Evolutionary conservation across 2,797 vertebrate species (phyloP).

Genomic region (Enteromius afrohamiltoni): DNA sequence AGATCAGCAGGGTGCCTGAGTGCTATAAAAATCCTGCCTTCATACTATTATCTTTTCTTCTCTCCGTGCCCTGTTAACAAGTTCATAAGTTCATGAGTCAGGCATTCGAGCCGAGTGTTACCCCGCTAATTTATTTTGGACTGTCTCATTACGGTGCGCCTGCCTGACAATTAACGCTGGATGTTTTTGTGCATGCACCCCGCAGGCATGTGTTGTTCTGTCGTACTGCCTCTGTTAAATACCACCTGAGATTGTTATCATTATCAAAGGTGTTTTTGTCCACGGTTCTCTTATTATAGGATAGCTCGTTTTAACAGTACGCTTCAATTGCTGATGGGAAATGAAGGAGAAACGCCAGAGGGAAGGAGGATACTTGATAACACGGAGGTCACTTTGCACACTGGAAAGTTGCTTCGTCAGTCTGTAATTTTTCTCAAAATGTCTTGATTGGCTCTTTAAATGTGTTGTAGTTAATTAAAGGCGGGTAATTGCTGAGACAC

Average conservation of each 20-base stretch:
- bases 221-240: background rate
- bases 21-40: constrained; percentile 17
- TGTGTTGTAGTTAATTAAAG: constrained; percentile 29
- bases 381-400: background rate
- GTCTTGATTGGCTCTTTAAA: constrained; percentile 24
- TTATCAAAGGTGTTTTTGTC: constrained; percentile 31
- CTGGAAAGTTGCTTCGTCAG: background rate
- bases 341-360: constrained; percentile 11
- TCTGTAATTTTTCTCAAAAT: background rate
- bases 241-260: constrained; percentile 25
- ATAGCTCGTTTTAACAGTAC: background rate
- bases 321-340: constrained; percentile 3
- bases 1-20: constrained; percentile 59
- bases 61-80: background rate
- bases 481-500: constrained; percentile 15
- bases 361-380: constrained; percentile 5
- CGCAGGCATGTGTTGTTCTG: constrained; percentile 17
- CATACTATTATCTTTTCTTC: constrained; percentile 19
- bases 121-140: constrained; percentile 40
- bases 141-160: constrained; percentile 34
- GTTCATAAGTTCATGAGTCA: constrained; percentile 30
- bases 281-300: constrained; percentile 5
- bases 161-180: constrained; percentile 43
- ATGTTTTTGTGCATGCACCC: constrained; percentile 9
- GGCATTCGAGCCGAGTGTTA: constrained; percentile 29